A percentile compares a stretch with the other conserved stretches of the same genome.
Conservation (phyloP, 2,113 vertebrate species). For the Xenus cinereus region DNA sequence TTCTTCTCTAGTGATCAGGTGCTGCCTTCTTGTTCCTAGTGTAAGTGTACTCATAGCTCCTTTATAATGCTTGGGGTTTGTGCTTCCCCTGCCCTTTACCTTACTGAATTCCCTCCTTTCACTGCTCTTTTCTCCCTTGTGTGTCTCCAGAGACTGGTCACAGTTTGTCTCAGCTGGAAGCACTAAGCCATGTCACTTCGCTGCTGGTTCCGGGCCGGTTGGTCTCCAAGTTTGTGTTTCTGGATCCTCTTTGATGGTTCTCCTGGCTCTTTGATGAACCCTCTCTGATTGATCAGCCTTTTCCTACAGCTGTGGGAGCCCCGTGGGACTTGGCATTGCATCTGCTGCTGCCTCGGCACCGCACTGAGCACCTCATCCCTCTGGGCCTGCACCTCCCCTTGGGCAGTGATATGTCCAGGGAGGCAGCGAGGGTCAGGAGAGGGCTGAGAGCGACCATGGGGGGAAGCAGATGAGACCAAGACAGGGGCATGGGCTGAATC, state of each 20-base stretch:
- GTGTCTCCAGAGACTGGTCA: background rate
- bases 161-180: background rate
- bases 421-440: background rate
- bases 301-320: background rate
- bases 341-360: background rate
- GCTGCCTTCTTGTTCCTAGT: background rate
- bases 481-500: background rate
- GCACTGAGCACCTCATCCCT: too few species aligned
- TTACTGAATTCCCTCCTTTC: background rate
- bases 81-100: background rate
- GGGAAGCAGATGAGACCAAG: background rate
- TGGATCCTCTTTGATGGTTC: background rate
- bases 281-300: background rate
- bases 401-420: background rate
- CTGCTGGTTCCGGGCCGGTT: background rate
- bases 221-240: background rate
- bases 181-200: background rate
- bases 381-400: background rate
- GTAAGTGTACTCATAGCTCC: fast-evolving
- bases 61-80: background rate
- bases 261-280: background rate
- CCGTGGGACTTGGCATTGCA: background rate
- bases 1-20: too few species aligned
- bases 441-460: background rate
- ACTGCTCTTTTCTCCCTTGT: background rate